These are phyloP conservation scores for Chrysoperla carnea DNA, from an alignment of 1,140 invertebrate species.

Conservation along the genomic window DNA sequence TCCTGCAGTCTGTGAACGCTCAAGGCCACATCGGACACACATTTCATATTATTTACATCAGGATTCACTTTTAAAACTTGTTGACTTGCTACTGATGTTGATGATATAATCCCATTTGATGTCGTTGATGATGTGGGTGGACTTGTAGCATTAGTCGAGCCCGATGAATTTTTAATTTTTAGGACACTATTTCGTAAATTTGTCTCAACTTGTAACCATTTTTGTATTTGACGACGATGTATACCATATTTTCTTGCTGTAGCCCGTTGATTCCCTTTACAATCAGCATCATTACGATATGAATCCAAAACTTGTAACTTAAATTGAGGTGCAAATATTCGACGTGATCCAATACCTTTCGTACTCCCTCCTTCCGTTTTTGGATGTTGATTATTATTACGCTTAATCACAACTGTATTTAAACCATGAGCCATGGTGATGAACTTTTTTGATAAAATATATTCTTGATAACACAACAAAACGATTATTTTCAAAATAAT, in stretches of 20 bases:
- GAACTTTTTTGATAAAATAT: constrained; percentile 1
- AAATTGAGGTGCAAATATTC: constrained; percentile 70
- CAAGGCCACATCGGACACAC: constrained; percentile 9
- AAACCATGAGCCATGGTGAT: constrained; percentile 35
- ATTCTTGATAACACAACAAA: too few species aligned
- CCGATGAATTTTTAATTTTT: constrained; percentile 20
- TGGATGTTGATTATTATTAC: constrained; percentile 21
- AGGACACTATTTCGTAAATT: constrained; percentile 47
- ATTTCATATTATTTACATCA: constrained; percentile 7
- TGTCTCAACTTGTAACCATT: constrained; percentile 70
- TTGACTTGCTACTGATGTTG: not conserved
- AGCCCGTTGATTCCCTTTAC: constrained; percentile 66
- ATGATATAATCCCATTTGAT: too few species aligned
- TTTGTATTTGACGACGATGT: constrained; percentile 70
- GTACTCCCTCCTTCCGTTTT: constrained; percentile 26
- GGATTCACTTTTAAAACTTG: not conserved
- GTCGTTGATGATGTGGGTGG: too few species aligned
- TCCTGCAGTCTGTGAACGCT: constrained; percentile 15
- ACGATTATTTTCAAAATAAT: too few species aligned
- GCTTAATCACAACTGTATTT: constrained; percentile 29
- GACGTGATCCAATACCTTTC: constrained; percentile 47
- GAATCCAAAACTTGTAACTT: constrained; percentile 73
- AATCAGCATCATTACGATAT: constrained; percentile 63
- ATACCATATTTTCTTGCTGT: constrained; percentile 76
- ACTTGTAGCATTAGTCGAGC: not conserved